Evolutionary conservation across 2,797 vertebrate species (phyloP), one percentile per base, ranked within the genome.

Genomic region (Typhlichthys subterraneus): DNA sequence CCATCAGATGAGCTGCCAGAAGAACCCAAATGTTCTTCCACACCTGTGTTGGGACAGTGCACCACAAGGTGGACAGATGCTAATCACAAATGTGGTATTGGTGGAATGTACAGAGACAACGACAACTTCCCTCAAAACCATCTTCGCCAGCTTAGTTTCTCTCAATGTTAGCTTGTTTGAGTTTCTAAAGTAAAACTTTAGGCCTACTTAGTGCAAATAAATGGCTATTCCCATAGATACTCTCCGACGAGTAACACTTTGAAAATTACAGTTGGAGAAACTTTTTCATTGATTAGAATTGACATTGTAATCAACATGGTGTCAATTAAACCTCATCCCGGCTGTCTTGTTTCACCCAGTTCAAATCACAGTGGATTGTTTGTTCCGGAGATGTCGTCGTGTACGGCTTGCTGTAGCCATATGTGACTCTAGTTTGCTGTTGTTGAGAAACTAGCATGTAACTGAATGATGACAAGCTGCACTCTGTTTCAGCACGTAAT

Each of bases 401-500:
- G 59, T 8, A 38, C 69, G 57, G 77, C 69, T 67, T 80, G 57
- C 67, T 59, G 71, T 46, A 67, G 72, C 65, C 77, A 65, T 58
- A 57, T 17, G 63, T 48, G 58, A 69, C 77, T 83, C 72, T 75
- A 72, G 61, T 84, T 86, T 80, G 73, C 79, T 85, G 71, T 17
- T 10, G 79, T 83, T 88, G 87, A 92, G 84, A 76, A 88, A 91
- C 77, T 85, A 85, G 77, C 63, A 77, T 70, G 72, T 73, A 71
- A 77, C 84, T 79, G 82, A 69, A 85, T 83, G 83, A 72, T 91
- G 92, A 93, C 92, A 93, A 89, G 83, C 85, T 87, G 78, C 88
- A 89, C 78, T 88, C 76, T 81, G 89, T 91, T 91, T 89, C 86
- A 70, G 82, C 87, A 82, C 87, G 88, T 92, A 92, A 92, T 93